Evolutionary conservation across 2,888 invertebrate genomes (phyloP).

Genomic region (Amblyjoppa proteus): DNA sequence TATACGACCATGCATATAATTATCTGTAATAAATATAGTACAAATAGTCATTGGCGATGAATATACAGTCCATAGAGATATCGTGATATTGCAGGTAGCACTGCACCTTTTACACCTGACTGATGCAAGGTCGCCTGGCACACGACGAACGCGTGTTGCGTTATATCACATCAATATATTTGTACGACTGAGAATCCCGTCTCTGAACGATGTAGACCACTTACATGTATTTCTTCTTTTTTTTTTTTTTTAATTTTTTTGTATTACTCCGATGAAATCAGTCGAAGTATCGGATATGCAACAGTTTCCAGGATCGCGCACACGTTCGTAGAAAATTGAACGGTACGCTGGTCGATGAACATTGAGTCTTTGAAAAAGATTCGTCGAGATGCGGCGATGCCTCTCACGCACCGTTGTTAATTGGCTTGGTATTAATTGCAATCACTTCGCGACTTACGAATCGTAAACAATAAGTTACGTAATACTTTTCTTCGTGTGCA

Average conservation of each 20-base stretch:
- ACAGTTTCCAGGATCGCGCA: not conserved
- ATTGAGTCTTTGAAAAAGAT: slow-evolving; percentile 2
- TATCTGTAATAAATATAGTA: slow-evolving; percentile 7
- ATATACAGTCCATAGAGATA: slow-evolving; percentile 40
- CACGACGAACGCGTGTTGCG: slow-evolving; percentile 78
- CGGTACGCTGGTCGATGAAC: not conserved
- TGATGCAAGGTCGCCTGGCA: slow-evolving; percentile 80
- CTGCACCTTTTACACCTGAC: slow-evolving; percentile 70
- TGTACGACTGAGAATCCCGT: slow-evolving; percentile 74
- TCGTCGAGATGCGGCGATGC: not conserved
- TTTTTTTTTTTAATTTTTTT: too few species aligned
- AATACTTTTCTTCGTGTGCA: not conserved
- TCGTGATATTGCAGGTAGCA: slow-evolving; percentile 50
- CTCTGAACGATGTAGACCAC: slow-evolving; percentile 71
- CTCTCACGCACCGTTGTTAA: slow-evolving; percentile 10
- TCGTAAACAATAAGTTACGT: not conserved
- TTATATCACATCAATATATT: slow-evolving; percentile 78
- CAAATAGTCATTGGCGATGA: slow-evolving; percentile 3
- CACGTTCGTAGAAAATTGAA: not conserved
- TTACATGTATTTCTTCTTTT: slow-evolving; percentile 16
- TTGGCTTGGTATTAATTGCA: not conserved
- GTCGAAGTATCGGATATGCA: not conserved
- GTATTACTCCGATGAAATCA: not conserved
- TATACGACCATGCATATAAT: slow-evolving; percentile 20
- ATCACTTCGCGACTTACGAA: not conserved